Percentiles rank a stretch among this genome's conserved stretches.
Conservation (phyloP, 2,113 vertebrate species). For the Myotis davidii region DNA sequence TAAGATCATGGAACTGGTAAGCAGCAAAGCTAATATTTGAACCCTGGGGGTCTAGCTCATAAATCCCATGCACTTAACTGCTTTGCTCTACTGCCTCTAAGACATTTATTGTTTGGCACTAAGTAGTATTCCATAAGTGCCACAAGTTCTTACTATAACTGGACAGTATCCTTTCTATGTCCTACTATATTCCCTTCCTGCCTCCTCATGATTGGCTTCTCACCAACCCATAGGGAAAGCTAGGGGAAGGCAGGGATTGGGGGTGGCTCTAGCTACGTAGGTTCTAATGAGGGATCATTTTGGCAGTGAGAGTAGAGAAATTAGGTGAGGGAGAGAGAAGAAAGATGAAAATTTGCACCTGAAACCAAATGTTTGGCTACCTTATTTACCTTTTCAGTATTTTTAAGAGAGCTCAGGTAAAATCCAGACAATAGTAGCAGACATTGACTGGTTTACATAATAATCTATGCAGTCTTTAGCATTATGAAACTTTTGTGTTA, state of each 20-base stretch:
- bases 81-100: not conserved
- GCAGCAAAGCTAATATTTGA: not conserved
- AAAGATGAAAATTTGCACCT: not conserved
- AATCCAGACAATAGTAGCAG: not conserved
- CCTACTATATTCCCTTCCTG: not conserved
- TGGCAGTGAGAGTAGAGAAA: not conserved
- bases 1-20: not conserved
- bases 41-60: not conserved
- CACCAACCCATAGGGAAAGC: not conserved
- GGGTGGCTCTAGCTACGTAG: not conserved
- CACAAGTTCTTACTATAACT: not conserved
- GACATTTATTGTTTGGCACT: slow-evolving; percentile 19
- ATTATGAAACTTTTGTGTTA: not conserved
- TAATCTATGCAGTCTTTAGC: not conserved
- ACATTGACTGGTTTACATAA: not conserved
- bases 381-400: not conserved
- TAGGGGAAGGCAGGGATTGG: not conserved
- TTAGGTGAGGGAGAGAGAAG: not conserved
- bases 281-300: not conserved
- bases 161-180: not conserved
- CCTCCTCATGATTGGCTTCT: not conserved
- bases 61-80: not conserved
- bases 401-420: slow-evolving; percentile 24
- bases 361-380: not conserved
- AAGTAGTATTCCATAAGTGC: not conserved